These are phyloP conservation scores for Octopus sinensis DNA, from an alignment of 1,140 invertebrate species.

Conservation along the genomic window DNA sequence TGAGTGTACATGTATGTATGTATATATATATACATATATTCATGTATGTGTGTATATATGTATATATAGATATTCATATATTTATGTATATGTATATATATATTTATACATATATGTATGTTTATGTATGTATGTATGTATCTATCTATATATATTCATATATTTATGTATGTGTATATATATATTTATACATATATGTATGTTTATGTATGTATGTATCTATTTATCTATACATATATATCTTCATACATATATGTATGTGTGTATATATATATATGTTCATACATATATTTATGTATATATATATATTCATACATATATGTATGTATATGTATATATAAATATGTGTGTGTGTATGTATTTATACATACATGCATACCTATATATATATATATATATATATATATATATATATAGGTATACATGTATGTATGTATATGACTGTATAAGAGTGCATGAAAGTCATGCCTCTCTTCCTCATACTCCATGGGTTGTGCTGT, in stretches of 20 bases:
- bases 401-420: too few species aligned
- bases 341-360: too few species aligned
- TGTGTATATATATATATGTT: neutral
- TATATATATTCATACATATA: too few species aligned
- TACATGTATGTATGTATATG: too few species aligned
- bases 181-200: neutral
- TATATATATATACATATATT: neutral
- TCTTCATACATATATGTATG: neutral
- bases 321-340: too few species aligned
- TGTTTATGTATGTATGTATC: neutral
- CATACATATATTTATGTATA: too few species aligned
- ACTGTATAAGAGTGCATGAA: too few species aligned
- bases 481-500: too few species aligned
- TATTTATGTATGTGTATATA: neutral
- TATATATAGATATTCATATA: neutral
- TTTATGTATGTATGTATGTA: neutral
- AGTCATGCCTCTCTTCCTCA: too few species aligned
- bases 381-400: too few species aligned
- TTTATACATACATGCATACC: too few species aligned
- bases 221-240: neutral
- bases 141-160: too few species aligned
- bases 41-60: neutral
- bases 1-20: neutral
- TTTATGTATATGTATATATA: neutral
- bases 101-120: neutral